Percentiles rank a stretch among this genome's conserved stretches.
Evolutionary conservation across 2,888 invertebrate species (phyloP).

Genomic region (Merodon equestris): DNA sequence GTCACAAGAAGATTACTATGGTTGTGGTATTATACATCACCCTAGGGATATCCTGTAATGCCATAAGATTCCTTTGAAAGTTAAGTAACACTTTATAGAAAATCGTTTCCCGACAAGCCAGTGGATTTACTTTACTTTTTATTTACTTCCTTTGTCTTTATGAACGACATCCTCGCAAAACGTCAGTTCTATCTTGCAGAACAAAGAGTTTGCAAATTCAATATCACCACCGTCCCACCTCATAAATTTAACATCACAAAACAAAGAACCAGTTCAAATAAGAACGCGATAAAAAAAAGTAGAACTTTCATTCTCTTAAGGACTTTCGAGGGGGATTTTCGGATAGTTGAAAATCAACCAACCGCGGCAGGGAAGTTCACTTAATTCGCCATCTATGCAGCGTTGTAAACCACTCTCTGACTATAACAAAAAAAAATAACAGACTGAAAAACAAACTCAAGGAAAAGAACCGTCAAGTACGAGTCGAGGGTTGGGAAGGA

Average conservation of each 20-base stretch:
- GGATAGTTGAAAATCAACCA: constrained; percentile 50
- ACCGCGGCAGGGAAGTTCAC: constrained; percentile 31
- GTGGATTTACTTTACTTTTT: too few relatives aligned
- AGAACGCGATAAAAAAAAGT: constrained; percentile 15
- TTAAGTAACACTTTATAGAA: too few relatives aligned
- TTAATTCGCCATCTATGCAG: constrained; percentile 38
- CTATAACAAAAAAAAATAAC: constrained; percentile 15
- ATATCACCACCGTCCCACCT: background rate
- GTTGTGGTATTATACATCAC: too few relatives aligned
- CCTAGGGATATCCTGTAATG: too few relatives aligned
- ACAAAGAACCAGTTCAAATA: background rate
- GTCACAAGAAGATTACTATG: too few relatives aligned
- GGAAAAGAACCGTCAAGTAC: constrained; percentile 1
- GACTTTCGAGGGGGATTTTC: constrained; percentile 25
- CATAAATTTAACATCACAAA: background rate
- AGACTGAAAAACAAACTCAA: background rate
- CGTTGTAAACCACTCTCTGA: constrained; percentile 31
- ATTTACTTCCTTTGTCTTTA: too few relatives aligned
- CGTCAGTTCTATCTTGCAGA: background rate
- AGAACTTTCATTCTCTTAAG: constrained; percentile 33
- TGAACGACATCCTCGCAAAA: too few relatives aligned
- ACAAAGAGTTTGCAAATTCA: background rate
- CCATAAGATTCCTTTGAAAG: too few relatives aligned
- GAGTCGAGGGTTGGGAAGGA: too few relatives aligned
- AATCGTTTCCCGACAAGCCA: too few relatives aligned